These are phyloP conservation scores for Lysiphlebus fabarum DNA, from an alignment of 1,140 invertebrate genomes.

Conservation along the genomic window DNA sequence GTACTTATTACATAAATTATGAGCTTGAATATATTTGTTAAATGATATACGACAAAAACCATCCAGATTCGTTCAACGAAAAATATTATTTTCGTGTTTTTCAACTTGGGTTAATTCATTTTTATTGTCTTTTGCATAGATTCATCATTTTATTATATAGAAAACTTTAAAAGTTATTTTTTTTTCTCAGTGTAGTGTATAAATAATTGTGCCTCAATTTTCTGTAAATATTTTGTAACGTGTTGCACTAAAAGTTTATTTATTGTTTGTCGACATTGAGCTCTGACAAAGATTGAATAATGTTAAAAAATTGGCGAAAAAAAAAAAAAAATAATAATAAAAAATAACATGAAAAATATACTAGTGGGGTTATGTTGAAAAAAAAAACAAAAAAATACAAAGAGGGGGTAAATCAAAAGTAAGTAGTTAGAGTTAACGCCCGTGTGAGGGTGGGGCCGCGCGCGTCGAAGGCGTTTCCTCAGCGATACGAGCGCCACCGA, in stretches of 20 bases:
- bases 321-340: slow-evolving; percentile 5
- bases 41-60: slow-evolving; percentile 17
- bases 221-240: too few relatives aligned
- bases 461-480: slow-evolving; percentile 35
- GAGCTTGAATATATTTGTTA: slow-evolving; percentile 17
- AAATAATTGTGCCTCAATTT: too few relatives aligned
- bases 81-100: slow-evolving; percentile 8
- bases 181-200: too few relatives aligned
- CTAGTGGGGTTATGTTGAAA: not conserved
- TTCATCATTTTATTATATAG: too few relatives aligned
- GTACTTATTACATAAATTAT: slow-evolving; percentile 26
- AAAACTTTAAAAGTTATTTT: too few relatives aligned
- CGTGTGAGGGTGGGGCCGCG: slow-evolving; percentile 40
- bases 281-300: not conserved
- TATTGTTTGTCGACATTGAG: too few relatives aligned
- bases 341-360: not conserved
- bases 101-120: not conserved
- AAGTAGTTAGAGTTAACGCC: slow-evolving; percentile 38
- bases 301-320: not conserved
- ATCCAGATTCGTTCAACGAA: slow-evolving; percentile 25
- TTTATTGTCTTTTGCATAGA: too few relatives aligned
- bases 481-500: slow-evolving; percentile 29
- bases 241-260: too few relatives aligned
- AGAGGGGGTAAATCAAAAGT: slow-evolving; percentile 15
- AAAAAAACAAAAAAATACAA: slow-evolving; percentile 4